A percentile compares a stretch with the other conserved stretches of the same genome.
phyloP scores from a whole-genome alignment of 2,113 vertebrate genomes.

The Hymenochirus boettgeri region DNA sequence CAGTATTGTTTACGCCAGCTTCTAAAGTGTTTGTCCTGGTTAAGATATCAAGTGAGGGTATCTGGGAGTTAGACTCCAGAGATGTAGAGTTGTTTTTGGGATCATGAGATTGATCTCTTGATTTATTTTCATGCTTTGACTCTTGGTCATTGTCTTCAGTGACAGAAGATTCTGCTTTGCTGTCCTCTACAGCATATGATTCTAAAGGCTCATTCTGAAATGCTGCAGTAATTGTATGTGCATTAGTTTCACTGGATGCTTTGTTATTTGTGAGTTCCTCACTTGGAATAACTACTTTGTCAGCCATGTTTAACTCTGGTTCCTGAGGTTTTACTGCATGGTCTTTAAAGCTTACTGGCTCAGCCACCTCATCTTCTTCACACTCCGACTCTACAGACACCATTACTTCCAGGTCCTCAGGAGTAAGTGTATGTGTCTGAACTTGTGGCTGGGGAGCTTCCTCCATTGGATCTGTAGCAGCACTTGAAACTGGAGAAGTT shows the following conservation, averaged over 20 bases:
- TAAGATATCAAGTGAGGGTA: no score
- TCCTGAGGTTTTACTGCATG: not conserved
- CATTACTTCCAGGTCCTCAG: slow-evolving; percentile 10
- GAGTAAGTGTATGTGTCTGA: not conserved
- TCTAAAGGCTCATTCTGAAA: not conserved
- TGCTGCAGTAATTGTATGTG: not conserved
- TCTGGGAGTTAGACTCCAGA: not conserved
- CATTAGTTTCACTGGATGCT: not conserved
- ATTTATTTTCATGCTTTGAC: not conserved
- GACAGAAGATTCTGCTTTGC: not conserved
- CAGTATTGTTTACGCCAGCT: not conserved
- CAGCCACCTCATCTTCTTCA: slow-evolving; percentile 3
- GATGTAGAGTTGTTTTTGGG: no score
- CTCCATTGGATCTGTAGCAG: not conserved
- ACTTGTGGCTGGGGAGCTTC: not conserved
- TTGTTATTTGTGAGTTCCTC: no score
- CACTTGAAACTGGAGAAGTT: not conserved
- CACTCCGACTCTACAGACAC: slow-evolving; percentile 31
- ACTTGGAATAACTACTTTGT: not conserved
- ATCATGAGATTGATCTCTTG: not conserved
- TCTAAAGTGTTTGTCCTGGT: not conserved
- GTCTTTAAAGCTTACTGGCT: not conserved
- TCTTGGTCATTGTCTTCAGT: no score
- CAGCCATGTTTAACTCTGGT: not conserved
- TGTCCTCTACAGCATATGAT: not conserved